Evolutionary conservation across 2,797 vertebrate species (phyloP).

Genomic region (Natrix natrix): DNA sequence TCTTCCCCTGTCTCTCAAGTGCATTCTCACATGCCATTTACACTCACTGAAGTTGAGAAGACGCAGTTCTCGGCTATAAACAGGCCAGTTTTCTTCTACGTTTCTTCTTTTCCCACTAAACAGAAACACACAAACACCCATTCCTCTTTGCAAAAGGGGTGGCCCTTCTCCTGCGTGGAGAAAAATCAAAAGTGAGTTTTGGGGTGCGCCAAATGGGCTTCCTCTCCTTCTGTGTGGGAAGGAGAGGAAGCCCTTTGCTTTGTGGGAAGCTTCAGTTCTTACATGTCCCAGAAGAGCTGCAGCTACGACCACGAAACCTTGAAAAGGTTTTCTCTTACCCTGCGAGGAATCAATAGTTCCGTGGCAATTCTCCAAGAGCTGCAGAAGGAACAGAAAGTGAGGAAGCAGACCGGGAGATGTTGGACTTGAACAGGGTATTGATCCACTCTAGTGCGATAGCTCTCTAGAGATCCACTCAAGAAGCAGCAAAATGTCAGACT

Average conservation of each 20-base stretch:
- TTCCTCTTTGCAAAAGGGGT: neutral
- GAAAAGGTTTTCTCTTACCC: neutral
- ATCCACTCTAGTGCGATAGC: neutral
- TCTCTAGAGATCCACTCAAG: neutral
- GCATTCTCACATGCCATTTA: neutral
- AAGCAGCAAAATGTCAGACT: neutral
- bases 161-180: neutral
- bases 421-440: fast-evolving
- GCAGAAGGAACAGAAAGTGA: fast-evolving
- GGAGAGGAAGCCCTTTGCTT: too few relatives aligned
- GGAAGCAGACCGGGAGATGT: fast-evolving
- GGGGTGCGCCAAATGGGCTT: neutral
- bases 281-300: neutral
- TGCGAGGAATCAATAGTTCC: neutral
- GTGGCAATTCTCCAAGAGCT: neutral
- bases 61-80: neutral
- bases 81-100: fast-evolving
- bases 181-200: neutral
- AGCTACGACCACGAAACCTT: fast-evolving
- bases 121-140: neutral
- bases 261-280: neutral
- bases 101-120: neutral
- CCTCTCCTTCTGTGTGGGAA: too few relatives aligned
- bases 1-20: neutral
- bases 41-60: neutral